Percentiles rank a stretch among this genome's conserved stretches.
Conservation (phyloP, 2,888 invertebrate species). For the Ypsolopha scabrella region DNA sequence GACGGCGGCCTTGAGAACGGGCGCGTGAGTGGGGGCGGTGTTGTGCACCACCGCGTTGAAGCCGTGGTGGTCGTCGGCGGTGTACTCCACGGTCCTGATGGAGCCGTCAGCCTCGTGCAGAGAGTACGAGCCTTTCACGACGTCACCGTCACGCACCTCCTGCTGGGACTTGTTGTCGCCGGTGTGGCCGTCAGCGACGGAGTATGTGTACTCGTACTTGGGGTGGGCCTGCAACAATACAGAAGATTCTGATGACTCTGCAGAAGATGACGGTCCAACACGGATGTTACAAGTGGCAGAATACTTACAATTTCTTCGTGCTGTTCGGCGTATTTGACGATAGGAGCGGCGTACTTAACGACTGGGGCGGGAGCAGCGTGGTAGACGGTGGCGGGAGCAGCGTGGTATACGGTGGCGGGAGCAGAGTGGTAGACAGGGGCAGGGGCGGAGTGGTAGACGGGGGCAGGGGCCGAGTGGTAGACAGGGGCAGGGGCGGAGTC, state of each 20-base stretch:
- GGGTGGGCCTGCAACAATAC: slow-evolving; percentile 12
- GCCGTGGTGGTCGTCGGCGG: slow-evolving; percentile 32
- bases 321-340: slow-evolving; percentile 6
- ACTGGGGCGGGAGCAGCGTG: slow-evolving; percentile 18
- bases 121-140: slow-evolving; percentile 32
- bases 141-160: slow-evolving; percentile 33
- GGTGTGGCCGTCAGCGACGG: slow-evolving; percentile 39
- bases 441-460: slow-evolving; percentile 17
- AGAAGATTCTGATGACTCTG: not conserved
- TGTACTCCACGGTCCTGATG: slow-evolving; percentile 31
- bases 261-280: not conserved
- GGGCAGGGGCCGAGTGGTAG: slow-evolving; percentile 18
- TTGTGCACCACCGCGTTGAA: slow-evolving; percentile 9
- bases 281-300: not conserved
- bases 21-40: slow-evolving; percentile 7
- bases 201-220: slow-evolving; percentile 30
- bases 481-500: slow-evolving; percentile 12
- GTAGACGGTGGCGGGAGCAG: slow-evolving; percentile 18
- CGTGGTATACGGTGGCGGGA: slow-evolving; percentile 16
- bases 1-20: slow-evolving; percentile 6
- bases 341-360: slow-evolving; percentile 13
- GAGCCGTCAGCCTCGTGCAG: slow-evolving; percentile 36
- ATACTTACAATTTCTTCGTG: slow-evolving; percentile 6
- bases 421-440: slow-evolving; percentile 15
- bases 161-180: slow-evolving; percentile 37